Evolutionary conservation across 2,797 vertebrate genomes (phyloP), one percentile per base, ranked within the genome.

Genomic region (Steatocranus sp.): DNA sequence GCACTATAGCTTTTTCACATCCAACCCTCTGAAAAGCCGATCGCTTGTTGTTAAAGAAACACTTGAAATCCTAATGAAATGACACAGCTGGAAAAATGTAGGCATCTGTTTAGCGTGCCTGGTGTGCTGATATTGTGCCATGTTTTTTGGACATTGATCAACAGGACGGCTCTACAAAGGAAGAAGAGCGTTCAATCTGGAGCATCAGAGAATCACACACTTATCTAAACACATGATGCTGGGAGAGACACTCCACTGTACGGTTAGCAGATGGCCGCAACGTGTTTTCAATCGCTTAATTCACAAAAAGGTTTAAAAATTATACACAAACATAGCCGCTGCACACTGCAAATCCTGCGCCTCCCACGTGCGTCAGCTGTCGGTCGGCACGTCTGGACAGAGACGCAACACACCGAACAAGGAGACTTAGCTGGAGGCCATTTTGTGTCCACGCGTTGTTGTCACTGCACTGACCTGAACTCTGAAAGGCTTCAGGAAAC

Each of bases 361-460:
- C 61, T 27, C 48, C 66, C 50, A 63, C 5, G 6, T 36, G 80
- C 49, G 81, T 92, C 89, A 89, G 82, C 84, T 87, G 87, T 77
- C 53, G 9, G 83, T 87, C 82, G 75, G 79, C 83, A 50, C 12
- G 18, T 86, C 81, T 41, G 30, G 27, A 23, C 17, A 9, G 20
- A 49, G 49, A 46, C 6, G 8, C 79, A 70, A 20, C 79, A 82
- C 85, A 82, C 75, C 50, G 50, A 79, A 82, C 76, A 54, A 30
- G 61, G 66, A 54, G 46, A 76, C 36, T 38, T 34, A 17, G 81
- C 88, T 30, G 79, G 76, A 88, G 87, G 89, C 81, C 87, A 79
- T 90, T 87, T 89, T 86, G 86, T 83, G 84, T 88, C 89, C 86
- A 75, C 82, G 61, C 61, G 80, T 76, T 78, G 87, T 83, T 75